A percentile compares a stretch with the other conserved stretches of the same genome.
phyloP scores from a whole-genome alignment of 2,888 invertebrate genomes.

The Encarsia formosa region DNA sequence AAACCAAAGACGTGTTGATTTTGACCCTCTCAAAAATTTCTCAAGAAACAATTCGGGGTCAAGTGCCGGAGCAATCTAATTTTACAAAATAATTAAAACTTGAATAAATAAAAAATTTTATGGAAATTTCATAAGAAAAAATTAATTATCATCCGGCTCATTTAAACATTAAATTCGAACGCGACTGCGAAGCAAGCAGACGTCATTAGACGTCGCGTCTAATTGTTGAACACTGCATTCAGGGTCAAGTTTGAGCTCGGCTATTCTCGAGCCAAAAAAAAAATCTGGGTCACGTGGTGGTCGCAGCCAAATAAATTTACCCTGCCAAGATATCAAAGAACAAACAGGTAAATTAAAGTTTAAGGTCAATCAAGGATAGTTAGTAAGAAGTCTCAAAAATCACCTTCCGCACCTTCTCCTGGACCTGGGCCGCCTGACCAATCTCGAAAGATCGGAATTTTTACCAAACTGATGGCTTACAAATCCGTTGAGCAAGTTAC shows the following conservation, averaged over 20 bases:
- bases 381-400: neutral
- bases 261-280: conserved; percentile 30
- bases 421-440: conserved; percentile 26
- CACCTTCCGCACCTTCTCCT: conserved; percentile 24
- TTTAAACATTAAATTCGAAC: too few relatives aligned
- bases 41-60: too few relatives aligned
- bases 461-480: conserved; percentile 38
- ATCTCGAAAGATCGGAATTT: conserved; percentile 39
- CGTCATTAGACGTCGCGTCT: too few relatives aligned
- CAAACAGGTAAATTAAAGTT: conserved; percentile 24
- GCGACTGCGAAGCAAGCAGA: too few relatives aligned
- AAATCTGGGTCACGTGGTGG: conserved; percentile 30
- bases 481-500: conserved; percentile 41
- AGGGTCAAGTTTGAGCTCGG: conserved; percentile 35
- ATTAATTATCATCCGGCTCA: too few relatives aligned
- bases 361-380: conserved; percentile 31
- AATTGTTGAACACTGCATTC: too few relatives aligned
- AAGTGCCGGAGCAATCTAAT: too few relatives aligned
- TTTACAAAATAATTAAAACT: too few relatives aligned
- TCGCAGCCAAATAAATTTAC: conserved; percentile 22
- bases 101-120: too few relatives aligned
- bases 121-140: too few relatives aligned
- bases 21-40: too few relatives aligned
- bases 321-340: conserved; percentile 33
- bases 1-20: too few relatives aligned